Percentiles rank a stretch among this genome's conserved stretches.
phyloP scores from a whole-genome alignment of 2,113 vertebrate species.

The Nymphicus hollandicus region DNA sequence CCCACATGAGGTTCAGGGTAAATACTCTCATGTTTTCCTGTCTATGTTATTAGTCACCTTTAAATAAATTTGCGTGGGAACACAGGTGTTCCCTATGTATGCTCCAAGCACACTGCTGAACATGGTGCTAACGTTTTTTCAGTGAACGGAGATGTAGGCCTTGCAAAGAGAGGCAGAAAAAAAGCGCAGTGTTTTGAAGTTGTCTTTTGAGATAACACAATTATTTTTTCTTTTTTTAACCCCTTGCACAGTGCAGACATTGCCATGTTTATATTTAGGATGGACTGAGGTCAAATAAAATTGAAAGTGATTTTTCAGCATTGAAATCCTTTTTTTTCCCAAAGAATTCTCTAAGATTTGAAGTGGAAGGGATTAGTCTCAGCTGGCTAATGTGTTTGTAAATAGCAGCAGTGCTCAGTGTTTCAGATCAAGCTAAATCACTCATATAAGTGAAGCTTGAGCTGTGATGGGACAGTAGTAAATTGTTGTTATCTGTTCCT shows the following conservation, averaged over 20 bases:
- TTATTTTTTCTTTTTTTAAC: not conserved
- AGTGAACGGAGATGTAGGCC: not conserved
- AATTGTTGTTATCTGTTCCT: not conserved
- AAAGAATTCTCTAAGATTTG: not conserved
- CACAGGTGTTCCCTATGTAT: not conserved
- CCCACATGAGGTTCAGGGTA: not conserved
- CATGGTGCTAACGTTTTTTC: not conserved
- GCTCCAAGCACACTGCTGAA: not conserved
- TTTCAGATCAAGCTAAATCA: not conserved
- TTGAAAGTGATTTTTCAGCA: not conserved
- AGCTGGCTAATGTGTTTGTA: not conserved
- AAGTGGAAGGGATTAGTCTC: not conserved
- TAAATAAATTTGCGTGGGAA: not conserved
- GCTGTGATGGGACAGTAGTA: not conserved
- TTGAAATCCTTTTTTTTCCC: not conserved
- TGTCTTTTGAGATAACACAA: fast-evolving
- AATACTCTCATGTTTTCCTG: not conserved
- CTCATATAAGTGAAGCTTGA: not conserved
- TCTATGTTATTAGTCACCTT: not conserved
- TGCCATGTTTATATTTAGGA: not conserved
- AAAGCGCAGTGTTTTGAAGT: not conserved
- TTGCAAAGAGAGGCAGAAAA: not conserved
- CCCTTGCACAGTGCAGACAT: not conserved
- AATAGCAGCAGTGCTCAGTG: not conserved
- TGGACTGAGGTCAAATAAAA: not conserved